Percentiles rank a stretch among this genome's conserved stretches.
phyloP scores from a whole-genome alignment of 2,888 invertebrate genomes.

The Cotesia congregata region DNA sequence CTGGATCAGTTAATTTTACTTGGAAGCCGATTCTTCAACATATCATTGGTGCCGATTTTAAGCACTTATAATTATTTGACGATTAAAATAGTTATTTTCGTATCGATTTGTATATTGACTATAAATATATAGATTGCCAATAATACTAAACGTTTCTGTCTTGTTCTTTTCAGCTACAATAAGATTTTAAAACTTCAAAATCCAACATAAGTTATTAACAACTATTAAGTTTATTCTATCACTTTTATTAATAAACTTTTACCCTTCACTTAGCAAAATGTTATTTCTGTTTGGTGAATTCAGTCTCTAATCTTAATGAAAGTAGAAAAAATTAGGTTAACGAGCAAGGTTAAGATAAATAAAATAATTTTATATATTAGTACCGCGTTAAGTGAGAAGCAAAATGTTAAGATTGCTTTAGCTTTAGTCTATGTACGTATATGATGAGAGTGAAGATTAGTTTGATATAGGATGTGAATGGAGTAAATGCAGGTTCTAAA shows the following conservation, averaged over 20 bases:
- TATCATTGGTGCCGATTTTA: no score
- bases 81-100: no score
- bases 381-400: conserved; percentile 14
- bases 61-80: no score
- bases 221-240: no score
- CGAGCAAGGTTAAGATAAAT: neutral
- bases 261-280: conserved; percentile 21
- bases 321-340: conserved; percentile 22
- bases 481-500: neutral
- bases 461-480: conserved; percentile 7
- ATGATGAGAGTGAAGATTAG: neutral
- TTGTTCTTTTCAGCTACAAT: no score
- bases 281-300: conserved; percentile 17
- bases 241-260: neutral
- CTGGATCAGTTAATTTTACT: no score
- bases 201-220: no score
- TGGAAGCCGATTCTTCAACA: no score
- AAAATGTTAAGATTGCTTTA: conserved; percentile 5
- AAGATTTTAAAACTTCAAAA: no score
- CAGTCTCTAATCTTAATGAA: conserved; percentile 31
- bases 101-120: no score
- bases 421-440: neutral
- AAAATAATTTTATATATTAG: conserved; percentile 20
- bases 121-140: no score
- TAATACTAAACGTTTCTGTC: no score